Evolutionary conservation across 2,888 invertebrate genomes (phyloP).

Genomic region (Ennomos quercinarius): DNA sequence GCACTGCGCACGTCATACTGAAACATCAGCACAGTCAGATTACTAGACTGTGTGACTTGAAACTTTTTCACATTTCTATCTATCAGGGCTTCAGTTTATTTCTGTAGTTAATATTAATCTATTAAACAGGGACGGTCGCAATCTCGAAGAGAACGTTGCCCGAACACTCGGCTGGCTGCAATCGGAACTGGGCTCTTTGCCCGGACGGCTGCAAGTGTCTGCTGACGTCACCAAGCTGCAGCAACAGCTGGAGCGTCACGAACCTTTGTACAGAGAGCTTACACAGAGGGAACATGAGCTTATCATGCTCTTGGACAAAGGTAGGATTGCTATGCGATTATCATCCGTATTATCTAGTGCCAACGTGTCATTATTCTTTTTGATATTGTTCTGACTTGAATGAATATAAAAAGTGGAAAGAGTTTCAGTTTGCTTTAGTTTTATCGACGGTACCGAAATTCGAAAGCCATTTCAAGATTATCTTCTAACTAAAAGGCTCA

Average conservation of each 20-base stretch:
- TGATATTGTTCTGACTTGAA: not conserved
- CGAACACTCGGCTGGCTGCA: slow-evolving; percentile 96
- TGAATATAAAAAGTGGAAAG: too few species aligned
- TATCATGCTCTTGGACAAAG: slow-evolving; percentile 96
- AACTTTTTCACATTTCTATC: too few species aligned
- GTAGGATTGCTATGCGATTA: slow-evolving; percentile 64
- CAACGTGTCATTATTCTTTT: too few species aligned
- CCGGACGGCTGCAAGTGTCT: slow-evolving; percentile 93
- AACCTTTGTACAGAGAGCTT: slow-evolving; percentile 95
- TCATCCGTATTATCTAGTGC: too few species aligned
- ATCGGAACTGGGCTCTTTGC: slow-evolving; percentile 90
- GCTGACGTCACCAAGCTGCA: slow-evolving; percentile 93
- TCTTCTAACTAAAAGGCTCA: too few species aligned
- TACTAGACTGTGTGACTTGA: too few species aligned
- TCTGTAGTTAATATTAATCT: not conserved
- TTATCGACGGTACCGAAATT: too few species aligned
- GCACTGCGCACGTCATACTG: too few species aligned
- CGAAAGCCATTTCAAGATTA: too few species aligned
- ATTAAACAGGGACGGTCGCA: slow-evolving; percentile 90
- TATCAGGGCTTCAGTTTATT: too few species aligned
- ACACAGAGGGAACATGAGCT: slow-evolving; percentile 96
- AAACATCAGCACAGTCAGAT: too few species aligned
- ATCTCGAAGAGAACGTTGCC: slow-evolving; percentile 95
- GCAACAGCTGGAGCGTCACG: slow-evolving; percentile 95
- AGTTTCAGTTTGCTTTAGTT: too few species aligned